Evolutionary conservation across 2,888 invertebrate genomes (phyloP).

Genomic region (Calliopum simillimum): DNA sequence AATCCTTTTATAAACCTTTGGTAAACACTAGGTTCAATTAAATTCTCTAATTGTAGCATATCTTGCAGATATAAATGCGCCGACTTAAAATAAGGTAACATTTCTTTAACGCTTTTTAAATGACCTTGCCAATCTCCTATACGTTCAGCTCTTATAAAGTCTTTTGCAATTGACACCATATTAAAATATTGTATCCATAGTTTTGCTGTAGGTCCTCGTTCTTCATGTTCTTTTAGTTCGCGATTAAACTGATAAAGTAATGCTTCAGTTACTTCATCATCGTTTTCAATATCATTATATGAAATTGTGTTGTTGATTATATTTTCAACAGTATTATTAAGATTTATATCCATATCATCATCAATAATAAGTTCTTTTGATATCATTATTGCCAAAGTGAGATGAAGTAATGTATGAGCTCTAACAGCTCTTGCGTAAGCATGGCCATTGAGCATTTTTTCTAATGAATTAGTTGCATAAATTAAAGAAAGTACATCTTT

Average conservation of each 20-base stretch:
- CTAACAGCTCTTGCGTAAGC: conserved; percentile 42
- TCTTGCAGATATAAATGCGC: conserved; percentile 3
- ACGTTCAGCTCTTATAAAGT: conserved; percentile 62
- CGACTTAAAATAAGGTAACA: conserved; percentile 55
- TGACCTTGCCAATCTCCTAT: conserved; percentile 60
- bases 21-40: conserved; percentile 48
- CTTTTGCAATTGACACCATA: conserved; percentile 60
- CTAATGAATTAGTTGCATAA: conserved; percentile 53
- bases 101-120: conserved; percentile 58
- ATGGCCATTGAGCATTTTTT: conserved; percentile 56
- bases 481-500: conserved; percentile 53
- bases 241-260: conserved; percentile 51
- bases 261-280: conserved; percentile 47
- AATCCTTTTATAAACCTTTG: conserved; percentile 57
- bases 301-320: conserved; percentile 49
- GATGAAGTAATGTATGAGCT: conserved; percentile 50
- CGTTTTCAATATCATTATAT: conserved; percentile 57
- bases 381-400: conserved; percentile 57
- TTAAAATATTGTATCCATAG: conserved; percentile 60
- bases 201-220: conserved; percentile 58
- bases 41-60: conserved; percentile 44
- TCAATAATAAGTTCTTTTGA: conserved; percentile 54
- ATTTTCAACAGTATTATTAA: conserved; percentile 5
- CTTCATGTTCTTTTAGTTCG: conserved; percentile 52
- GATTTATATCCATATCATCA: conserved; percentile 43